Evolutionary conservation across 2,113 vertebrate species (phyloP).

Genomic region (Lates calcarifer): DNA sequence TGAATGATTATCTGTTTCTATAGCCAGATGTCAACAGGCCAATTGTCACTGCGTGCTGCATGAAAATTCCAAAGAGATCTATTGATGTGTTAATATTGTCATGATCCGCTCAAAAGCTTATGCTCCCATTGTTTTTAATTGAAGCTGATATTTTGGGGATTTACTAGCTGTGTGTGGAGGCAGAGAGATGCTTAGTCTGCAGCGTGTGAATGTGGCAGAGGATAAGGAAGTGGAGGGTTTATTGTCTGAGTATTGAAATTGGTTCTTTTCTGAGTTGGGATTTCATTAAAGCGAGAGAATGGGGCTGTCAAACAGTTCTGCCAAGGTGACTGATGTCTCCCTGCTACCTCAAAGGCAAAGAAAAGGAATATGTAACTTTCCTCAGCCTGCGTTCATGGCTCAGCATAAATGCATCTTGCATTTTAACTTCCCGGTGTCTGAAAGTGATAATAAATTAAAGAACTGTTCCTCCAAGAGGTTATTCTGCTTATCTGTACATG

Average conservation of each 20-base stretch:
- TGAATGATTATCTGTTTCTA: slow-evolving; percentile 36
- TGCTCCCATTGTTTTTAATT: slow-evolving; percentile 63
- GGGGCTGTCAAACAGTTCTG: slow-evolving; percentile 56
- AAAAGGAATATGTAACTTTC: slow-evolving; percentile 62
- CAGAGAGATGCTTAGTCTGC: slow-evolving; percentile 25
- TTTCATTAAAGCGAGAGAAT: slow-evolving; percentile 80
- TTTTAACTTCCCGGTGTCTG: slow-evolving; percentile 62
- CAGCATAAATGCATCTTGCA: slow-evolving; percentile 53
- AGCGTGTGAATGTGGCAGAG: slow-evolving; percentile 52
- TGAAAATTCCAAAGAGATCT: slow-evolving; percentile 20
- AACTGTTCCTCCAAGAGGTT: slow-evolving; percentile 51
- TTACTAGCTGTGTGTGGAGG: slow-evolving; percentile 48
- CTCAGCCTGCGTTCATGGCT: slow-evolving; percentile 40
- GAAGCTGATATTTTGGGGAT: slow-evolving; percentile 66
- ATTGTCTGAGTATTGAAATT: slow-evolving; percentile 72
- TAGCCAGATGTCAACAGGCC: slow-evolving; percentile 11
- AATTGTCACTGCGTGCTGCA: slow-evolving; percentile 19
- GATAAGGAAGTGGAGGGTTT: slow-evolving; percentile 56
- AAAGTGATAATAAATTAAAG: slow-evolving; percentile 71
- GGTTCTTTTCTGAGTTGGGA: slow-evolving; percentile 63
- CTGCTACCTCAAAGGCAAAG: slow-evolving; percentile 46
- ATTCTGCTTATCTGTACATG: slow-evolving; percentile 68
- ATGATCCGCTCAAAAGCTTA: slow-evolving; percentile 63
- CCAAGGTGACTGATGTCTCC: slow-evolving; percentile 74
- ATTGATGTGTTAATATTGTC: slow-evolving; percentile 61